phyloP scores from a whole-genome alignment of 2,113 vertebrate genomes.

The Hemicordylus capensis region DNA sequence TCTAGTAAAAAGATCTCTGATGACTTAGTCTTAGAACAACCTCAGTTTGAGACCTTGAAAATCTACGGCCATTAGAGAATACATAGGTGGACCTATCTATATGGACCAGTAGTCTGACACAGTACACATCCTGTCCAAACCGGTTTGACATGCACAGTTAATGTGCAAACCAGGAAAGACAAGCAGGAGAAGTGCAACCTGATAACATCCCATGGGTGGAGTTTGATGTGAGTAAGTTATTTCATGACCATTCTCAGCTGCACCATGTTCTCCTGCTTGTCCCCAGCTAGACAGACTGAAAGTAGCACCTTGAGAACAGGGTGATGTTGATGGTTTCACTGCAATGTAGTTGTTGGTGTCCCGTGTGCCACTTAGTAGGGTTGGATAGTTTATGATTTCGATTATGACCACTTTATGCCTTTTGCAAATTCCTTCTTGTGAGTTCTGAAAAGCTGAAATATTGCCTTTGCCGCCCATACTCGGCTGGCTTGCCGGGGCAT shows the following conservation, averaged over 20 bases:
- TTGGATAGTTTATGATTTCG: constrained; percentile 36
- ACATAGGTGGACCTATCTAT: too few relatives aligned
- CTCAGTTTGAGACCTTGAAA: too few relatives aligned
- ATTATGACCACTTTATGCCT: constrained; percentile 49
- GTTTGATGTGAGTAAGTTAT: background rate
- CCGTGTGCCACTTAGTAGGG: constrained; percentile 14
- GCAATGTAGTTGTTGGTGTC: background rate
- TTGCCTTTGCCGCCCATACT: constrained; percentile 46
- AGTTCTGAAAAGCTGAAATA: constrained; percentile 49
- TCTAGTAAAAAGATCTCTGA: too few relatives aligned
- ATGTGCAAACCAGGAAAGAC: background rate
- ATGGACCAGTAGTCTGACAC: too few relatives aligned
- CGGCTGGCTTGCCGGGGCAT: constrained; percentile 29
- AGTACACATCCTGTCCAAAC: background rate
- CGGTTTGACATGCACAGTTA: background rate
- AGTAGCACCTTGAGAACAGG: background rate
- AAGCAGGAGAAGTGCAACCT: background rate
- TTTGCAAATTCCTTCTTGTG: constrained; percentile 44
- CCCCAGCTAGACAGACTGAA: background rate
- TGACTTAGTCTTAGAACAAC: too few relatives aligned
- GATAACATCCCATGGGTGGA: background rate
- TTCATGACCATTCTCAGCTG: too few relatives aligned
- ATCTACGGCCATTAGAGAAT: too few relatives aligned
- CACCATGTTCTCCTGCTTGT: background rate
- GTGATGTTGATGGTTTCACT: background rate